Evolutionary conservation across 2,888 invertebrate genomes (phyloP).

Genomic region (Fabriciana adippe): DNA sequence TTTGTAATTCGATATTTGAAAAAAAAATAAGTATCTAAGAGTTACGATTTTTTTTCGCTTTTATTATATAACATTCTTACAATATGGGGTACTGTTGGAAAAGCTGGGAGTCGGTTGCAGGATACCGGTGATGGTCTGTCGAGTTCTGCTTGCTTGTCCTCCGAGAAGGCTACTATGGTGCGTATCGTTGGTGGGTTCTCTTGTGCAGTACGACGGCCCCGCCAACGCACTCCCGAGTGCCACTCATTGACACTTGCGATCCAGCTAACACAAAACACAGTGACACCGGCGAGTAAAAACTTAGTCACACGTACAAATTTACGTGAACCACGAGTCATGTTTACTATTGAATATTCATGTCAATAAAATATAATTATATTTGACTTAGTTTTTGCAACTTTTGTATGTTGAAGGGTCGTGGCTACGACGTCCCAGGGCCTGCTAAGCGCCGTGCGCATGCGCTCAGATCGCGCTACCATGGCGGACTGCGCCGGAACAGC

Average conservation of each 20-base stretch:
- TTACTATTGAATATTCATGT: slow-evolving; percentile 39
- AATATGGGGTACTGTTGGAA: slow-evolving; percentile 58
- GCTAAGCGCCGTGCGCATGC: slow-evolving; percentile 65
- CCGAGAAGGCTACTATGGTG: slow-evolving; percentile 84
- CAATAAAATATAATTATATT: slow-evolving; percentile 15
- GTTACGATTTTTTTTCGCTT: too few relatives aligned
- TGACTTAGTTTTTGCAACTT: background rate
- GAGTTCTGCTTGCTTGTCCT: slow-evolving; percentile 78
- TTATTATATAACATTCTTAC: slow-evolving; percentile 53
- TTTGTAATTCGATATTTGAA: background rate
- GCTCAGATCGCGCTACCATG: slow-evolving; percentile 73
- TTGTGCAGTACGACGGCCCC: slow-evolving; percentile 45
- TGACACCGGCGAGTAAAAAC: slow-evolving; percentile 67
- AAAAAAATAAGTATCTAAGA: too few relatives aligned
- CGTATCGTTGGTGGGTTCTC: slow-evolving; percentile 68
- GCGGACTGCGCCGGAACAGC: slow-evolving; percentile 77
- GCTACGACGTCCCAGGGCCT: slow-evolving; percentile 47
- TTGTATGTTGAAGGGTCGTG: slow-evolving; percentile 42
- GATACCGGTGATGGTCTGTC: slow-evolving; percentile 70
- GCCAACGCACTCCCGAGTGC: slow-evolving; percentile 62
- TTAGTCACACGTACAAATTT: slow-evolving; percentile 66
- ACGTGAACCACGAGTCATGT: slow-evolving; percentile 59
- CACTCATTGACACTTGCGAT: slow-evolving; percentile 71
- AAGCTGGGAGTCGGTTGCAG: slow-evolving; percentile 67
- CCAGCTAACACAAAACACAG: slow-evolving; percentile 74